Base-by-base conservation (phyloP, 1,140 invertebrate species). In the Pemphigus obesinymphae region DNA sequence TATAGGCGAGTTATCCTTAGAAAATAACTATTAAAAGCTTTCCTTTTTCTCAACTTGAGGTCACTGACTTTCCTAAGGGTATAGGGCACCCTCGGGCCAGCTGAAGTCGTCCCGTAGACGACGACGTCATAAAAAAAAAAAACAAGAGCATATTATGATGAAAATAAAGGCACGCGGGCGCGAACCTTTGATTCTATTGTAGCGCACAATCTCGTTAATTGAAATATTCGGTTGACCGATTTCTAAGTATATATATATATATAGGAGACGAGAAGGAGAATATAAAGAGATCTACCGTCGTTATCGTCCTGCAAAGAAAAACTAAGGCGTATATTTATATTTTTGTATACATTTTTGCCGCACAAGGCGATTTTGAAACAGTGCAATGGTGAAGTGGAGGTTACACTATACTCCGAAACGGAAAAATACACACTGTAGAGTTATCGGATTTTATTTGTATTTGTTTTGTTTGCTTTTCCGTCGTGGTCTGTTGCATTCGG, bases 151-250 rank as follows among this genome's bases (percentile, higher is more conserved):
- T 80, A 63, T 80, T 63, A 78, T 78, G 58, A 78, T 40, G 73
- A 78, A 76, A 55, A 55, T n/a, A 11, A 78, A 31, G 23, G 23
- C 20, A 55, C 20, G 10, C 29, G n/a, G 45, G 13, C 15, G 29
- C 6, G 5, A 55, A 31, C 55, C 76, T 80, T 80, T 80, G 76
- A 80, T 61, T 80, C 55, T 43, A 78, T 78, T 78, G 37, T 78
- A 10, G 34, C 55, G 26, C 26, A 63, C 76, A 80, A 80, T 80
- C n/a, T 63, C 37, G 55, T 80, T 80, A 80, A 80, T 80, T 80
- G 76, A 80, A 80, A 80, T 61, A 31, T 80, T 80, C 76, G 76
- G 76, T 80, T 8, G 55, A 80, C 37, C 23, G 76, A 80, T 80
- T 80, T 80, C 55, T 63, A 13, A 1, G 23, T 31, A 29, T 48